These are phyloP conservation scores for Clarias gariepinus DNA, from an alignment of 2,113 vertebrate genomes.

Conservation along the genomic window DNA sequence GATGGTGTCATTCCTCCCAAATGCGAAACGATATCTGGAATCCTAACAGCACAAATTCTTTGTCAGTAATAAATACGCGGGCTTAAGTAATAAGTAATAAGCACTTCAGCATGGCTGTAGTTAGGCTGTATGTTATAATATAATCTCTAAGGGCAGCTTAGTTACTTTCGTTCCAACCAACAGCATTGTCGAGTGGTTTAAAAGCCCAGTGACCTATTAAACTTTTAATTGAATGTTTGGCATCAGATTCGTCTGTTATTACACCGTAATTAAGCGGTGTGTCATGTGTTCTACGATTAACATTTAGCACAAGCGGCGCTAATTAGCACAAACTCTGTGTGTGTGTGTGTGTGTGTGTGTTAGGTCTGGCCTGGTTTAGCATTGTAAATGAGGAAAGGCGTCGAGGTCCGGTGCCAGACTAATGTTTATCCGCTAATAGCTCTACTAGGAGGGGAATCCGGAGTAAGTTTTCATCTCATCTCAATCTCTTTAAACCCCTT, in stretches of 20 bases:
- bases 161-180: neutral
- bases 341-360: neutral
- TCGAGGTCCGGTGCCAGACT: constrained; percentile 39
- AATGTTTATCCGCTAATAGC: constrained; percentile 39
- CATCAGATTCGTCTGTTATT: neutral
- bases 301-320: neutral
- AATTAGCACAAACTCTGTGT: neutral
- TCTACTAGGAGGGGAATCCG: constrained; percentile 15
- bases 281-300: constrained; percentile 1
- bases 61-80: constrained; percentile 47
- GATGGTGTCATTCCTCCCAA: constrained; percentile 53
- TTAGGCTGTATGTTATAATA: neutral
- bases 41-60: constrained; percentile 61
- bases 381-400: constrained; percentile 42
- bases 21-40: constrained; percentile 44
- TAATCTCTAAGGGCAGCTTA: neutral
- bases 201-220: neutral
- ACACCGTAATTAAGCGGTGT: neutral
- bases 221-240: neutral
- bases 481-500: neutral
- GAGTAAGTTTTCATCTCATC: constrained; percentile 29
- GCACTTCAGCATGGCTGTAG: neutral
- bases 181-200: no score
- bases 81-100: neutral
- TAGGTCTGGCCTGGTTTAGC: constrained; percentile 20